phyloP scores from a whole-genome alignment of 30 jellyfish, hydroid and myxozoan species.

The Turritopsis rubra region DNA sequence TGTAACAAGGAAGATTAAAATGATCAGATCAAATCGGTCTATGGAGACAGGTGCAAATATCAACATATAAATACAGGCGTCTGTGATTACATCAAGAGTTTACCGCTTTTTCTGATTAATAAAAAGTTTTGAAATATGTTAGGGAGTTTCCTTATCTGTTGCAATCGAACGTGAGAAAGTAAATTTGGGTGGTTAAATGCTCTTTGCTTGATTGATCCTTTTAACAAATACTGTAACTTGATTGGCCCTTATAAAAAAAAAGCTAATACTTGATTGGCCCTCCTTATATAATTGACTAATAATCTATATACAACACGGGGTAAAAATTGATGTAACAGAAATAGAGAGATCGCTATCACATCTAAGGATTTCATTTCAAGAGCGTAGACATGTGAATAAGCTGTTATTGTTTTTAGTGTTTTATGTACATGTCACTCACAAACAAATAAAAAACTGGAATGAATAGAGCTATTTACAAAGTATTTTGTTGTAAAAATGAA shows the following conservation, averaged over 20 bases:
- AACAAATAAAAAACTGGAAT: background rate
- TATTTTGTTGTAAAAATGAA: no score
- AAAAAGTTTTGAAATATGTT: background rate
- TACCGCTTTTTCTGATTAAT: background rate
- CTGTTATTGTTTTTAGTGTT: background rate
- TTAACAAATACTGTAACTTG: background rate
- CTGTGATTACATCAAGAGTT: background rate
- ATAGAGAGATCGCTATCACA: background rate
- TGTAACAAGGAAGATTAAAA: background rate
- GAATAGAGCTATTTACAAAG: background rate
- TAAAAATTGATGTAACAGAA: background rate
- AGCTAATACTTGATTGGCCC: background rate
- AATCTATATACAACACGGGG: background rate
- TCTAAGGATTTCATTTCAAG: background rate
- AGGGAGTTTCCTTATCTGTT: background rate
- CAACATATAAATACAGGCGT: background rate
- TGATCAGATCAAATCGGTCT: background rate
- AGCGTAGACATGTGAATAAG: background rate
- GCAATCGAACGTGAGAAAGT: background rate
- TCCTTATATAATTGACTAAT: background rate
- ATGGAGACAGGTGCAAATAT: background rate
- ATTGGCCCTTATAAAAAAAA: background rate
- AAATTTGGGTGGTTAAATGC: background rate
- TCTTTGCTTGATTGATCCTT: background rate
- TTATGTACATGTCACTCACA: background rate